A percentile compares a stretch with the other conserved stretches of the same genome.
Evolutionary conservation across 2,888 invertebrate species (phyloP).

Genomic region (Euphydryas editha): DNA sequence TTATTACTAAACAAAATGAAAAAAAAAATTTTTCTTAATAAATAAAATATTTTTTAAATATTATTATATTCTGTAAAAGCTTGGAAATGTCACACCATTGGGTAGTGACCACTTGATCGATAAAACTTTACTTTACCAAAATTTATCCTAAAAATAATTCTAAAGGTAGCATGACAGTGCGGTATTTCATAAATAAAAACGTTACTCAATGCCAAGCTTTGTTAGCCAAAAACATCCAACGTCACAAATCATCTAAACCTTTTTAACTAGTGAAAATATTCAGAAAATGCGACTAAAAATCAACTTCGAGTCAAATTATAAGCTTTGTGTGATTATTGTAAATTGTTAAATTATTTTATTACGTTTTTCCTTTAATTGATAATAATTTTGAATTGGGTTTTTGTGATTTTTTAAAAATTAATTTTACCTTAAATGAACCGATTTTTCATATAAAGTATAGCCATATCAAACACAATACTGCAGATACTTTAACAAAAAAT

Average conservation of each 20-base stretch:
- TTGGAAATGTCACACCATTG: no score
- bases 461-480: no score
- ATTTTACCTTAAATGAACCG: no score
- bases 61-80: no score
- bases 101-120: not conserved
- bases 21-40: no score
- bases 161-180: not conserved
- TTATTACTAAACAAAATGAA: no score
- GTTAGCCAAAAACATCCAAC: slow-evolving; percentile 51
- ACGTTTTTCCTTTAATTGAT: no score
- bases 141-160: not conserved
- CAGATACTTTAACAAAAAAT: no score
- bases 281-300: slow-evolving; percentile 57
- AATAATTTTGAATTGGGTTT: no score
- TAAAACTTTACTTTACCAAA: not conserved
- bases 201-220: slow-evolving; percentile 33
- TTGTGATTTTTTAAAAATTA: no score
- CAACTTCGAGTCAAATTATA: slow-evolving; percentile 22
- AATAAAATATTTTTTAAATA: no score
- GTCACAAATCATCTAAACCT: slow-evolving; percentile 72
- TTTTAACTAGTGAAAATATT: slow-evolving; percentile 71
- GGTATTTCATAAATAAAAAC: not conserved
- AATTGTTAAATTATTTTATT: not conserved
- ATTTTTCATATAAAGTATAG: no score
- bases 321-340: slow-evolving; percentile 5